Conservation (phyloP, 2,888 invertebrate genomes). For the Eurytoma californica region DNA sequence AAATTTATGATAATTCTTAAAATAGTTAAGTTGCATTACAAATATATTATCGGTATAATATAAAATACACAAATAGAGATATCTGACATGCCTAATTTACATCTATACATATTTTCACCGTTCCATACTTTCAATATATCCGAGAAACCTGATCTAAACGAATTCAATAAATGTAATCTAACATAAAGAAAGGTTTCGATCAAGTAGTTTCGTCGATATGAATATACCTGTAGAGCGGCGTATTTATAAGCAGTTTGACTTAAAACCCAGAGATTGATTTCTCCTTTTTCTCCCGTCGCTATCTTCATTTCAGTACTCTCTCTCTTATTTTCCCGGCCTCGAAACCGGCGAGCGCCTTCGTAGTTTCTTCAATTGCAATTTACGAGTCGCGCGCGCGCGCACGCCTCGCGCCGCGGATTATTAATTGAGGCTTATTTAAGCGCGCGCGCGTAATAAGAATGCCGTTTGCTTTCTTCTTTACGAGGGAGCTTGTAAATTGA, state of each 20-base stretch:
- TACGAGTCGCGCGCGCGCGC: slow-evolving; percentile 17
- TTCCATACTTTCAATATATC: no score
- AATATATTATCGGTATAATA: no score
- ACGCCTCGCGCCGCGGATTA: slow-evolving; percentile 8
- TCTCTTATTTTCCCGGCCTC: not conserved
- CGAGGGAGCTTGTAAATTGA: slow-evolving; percentile 34
- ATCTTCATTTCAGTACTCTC: not conserved
- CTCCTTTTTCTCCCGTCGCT: not conserved
- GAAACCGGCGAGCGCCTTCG: not conserved
- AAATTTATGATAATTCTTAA: no score
- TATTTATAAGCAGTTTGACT: not conserved
- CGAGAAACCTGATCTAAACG: no score
- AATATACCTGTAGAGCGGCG: not conserved
- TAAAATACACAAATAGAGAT: no score
- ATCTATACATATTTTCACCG: no score
- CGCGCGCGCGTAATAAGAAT: slow-evolving; percentile 19
- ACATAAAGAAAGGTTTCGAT: no score
- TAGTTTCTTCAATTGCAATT: slow-evolving; percentile 37
- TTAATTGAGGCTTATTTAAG: slow-evolving; percentile 44
- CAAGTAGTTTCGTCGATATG: not conserved
- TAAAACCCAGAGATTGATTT: not conserved
- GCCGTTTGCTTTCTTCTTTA: slow-evolving; percentile 35
- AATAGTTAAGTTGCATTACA: no score
- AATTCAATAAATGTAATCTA: no score
- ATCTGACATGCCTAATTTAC: no score